phyloP scores from a whole-genome alignment of 2,797 vertebrate species.

The Triplophysa bombifrons region DNA sequence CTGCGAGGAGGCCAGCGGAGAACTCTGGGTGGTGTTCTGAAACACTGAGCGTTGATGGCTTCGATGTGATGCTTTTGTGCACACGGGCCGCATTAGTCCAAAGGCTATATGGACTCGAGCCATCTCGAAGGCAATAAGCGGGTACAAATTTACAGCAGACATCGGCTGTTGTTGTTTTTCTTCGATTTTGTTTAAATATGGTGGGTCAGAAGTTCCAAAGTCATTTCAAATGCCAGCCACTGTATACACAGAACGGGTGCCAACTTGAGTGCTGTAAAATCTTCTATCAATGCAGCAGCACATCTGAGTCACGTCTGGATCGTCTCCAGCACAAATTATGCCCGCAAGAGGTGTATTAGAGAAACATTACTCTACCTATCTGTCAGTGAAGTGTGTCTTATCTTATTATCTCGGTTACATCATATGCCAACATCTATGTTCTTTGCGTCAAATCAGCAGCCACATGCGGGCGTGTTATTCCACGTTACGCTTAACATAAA shows the following conservation, averaged over 20 bases:
- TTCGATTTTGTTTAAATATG: slow-evolving; percentile 13
- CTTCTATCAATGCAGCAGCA: not conserved
- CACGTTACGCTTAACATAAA: slow-evolving; percentile 50
- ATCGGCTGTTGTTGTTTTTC: slow-evolving; percentile 40
- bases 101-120: slow-evolving; percentile 48
- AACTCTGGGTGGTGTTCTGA: slow-evolving; percentile 44
- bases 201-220: slow-evolving; percentile 5
- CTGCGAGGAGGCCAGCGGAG: slow-evolving; percentile 11
- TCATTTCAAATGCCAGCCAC: not conserved
- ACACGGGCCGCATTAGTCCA: slow-evolving; percentile 35
- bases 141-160: slow-evolving; percentile 54
- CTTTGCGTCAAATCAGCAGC: slow-evolving; percentile 35
- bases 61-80: slow-evolving; percentile 53
- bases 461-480: slow-evolving; percentile 28
- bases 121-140: slow-evolving; percentile 58
- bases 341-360: not conserved
- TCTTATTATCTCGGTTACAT: slow-evolving; percentile 44
- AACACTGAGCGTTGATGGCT: slow-evolving; percentile 59
- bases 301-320: slow-evolving; percentile 9
- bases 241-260: not conserved
- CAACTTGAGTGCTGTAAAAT: slow-evolving; percentile 23
- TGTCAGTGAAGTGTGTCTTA: slow-evolving; percentile 12
- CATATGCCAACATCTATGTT: slow-evolving; percentile 19
- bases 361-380: slow-evolving; percentile 16
- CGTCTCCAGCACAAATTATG: slow-evolving; percentile 32